These are phyloP conservation scores for Dendroctonus ponderosae DNA, from an alignment of 1,140 invertebrate species.

Conservation along the genomic window DNA sequence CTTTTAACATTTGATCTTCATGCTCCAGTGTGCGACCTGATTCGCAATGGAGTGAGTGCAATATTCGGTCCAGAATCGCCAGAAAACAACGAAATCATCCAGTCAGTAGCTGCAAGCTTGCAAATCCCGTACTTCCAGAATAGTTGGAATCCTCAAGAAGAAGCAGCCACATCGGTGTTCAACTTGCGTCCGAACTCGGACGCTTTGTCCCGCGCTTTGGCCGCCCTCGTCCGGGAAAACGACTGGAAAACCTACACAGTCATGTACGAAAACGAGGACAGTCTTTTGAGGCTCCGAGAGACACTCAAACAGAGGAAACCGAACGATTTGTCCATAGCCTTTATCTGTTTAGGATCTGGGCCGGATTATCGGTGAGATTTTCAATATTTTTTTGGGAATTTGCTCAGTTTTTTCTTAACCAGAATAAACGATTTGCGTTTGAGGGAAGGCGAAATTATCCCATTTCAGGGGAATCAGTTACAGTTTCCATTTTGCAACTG, in stretches of 20 bases:
- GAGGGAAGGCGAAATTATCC: neutral
- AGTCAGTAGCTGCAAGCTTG: slow-evolving; percentile 67
- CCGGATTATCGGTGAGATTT: slow-evolving; percentile 58
- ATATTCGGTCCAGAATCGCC: slow-evolving; percentile 74
- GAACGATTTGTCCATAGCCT: slow-evolving; percentile 56
- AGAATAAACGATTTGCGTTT: neutral
- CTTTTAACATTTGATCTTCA: neutral
- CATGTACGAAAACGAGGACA: slow-evolving; percentile 77
- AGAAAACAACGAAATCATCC: slow-evolving; percentile 63
- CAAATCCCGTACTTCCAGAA: slow-evolving; percentile 73
- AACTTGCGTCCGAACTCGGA: slow-evolving; percentile 75
- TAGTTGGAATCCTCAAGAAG: slow-evolving; percentile 61
- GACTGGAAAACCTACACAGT: slow-evolving; percentile 79
- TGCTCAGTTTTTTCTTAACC: neutral
- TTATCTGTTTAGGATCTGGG: slow-evolving; percentile 61
- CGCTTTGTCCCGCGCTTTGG: slow-evolving; percentile 66
- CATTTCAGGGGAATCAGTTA: neutral
- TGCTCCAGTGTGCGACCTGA: slow-evolving; percentile 57
- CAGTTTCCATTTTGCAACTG: neutral
- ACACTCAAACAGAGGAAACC: slow-evolving; percentile 67
- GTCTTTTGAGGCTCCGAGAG: slow-evolving; percentile 79
- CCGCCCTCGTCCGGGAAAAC: slow-evolving; percentile 70
- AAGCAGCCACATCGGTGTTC: slow-evolving; percentile 49
- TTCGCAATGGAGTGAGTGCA: slow-evolving; percentile 66
- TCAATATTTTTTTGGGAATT: neutral